A percentile compares a stretch with the other conserved stretches of the same genome.
phyloP scores from a whole-genome alignment of 2,113 vertebrate genomes.

The Pogona vitticeps region DNA sequence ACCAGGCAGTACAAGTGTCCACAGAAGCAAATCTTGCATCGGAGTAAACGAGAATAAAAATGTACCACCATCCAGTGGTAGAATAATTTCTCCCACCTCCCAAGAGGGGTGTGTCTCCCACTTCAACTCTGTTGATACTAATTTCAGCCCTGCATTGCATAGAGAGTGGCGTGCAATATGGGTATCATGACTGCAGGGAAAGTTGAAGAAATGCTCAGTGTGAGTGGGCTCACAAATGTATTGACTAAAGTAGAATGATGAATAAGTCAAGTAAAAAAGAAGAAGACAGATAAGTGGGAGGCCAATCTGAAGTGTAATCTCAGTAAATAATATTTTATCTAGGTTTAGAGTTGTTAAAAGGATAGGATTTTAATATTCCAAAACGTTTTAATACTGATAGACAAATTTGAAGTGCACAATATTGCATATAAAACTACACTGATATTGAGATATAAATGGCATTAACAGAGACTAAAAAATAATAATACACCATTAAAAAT shows the following conservation, averaged over 20 bases:
- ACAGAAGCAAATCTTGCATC: no score
- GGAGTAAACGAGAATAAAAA: no score
- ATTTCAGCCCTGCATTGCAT: no score
- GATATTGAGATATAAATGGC: neutral
- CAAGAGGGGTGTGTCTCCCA: no score
- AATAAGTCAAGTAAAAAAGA: neutral
- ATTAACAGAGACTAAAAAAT: neutral
- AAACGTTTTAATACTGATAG: neutral
- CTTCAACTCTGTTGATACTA: no score
- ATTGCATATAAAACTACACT: neutral
- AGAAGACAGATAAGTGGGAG: neutral
- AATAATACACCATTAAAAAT: neutral
- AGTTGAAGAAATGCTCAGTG: no score
- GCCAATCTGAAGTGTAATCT: neutral
- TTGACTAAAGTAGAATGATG: neutral
- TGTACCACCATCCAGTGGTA: no score
- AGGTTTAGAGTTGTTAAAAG: neutral
- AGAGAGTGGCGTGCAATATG: no score
- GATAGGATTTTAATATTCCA: neutral
- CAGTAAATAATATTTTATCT: neutral
- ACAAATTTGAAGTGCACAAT: neutral
- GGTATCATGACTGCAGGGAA: no score
- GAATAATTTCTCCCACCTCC: no score
- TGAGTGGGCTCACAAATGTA: neutral
- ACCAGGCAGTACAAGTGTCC: no score